Percentiles rank a stretch among this genome's conserved stretches.
Conservation (phyloP, 2,113 vertebrate species). For the Gobiocypris rarus region DNA sequence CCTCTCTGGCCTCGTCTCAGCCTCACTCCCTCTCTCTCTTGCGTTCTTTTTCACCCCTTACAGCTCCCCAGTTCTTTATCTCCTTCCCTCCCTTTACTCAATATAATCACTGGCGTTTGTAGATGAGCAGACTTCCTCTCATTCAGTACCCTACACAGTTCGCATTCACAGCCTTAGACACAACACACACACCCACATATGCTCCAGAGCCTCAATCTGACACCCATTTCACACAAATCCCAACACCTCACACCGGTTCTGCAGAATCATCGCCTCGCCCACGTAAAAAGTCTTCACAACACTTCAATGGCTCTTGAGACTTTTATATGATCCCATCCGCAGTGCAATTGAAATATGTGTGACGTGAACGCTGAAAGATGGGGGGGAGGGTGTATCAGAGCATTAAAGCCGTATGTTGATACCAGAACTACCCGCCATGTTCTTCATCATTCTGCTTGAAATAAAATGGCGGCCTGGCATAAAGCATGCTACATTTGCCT, state of each 20-base stretch:
- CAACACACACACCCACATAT: constrained; percentile 40
- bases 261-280: neutral
- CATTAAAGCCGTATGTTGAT: constrained; percentile 51
- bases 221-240: constrained; percentile 39
- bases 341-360: constrained; percentile 45
- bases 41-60: constrained; percentile 58
- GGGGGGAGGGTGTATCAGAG: constrained; percentile 19
- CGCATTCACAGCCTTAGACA: constrained; percentile 42
- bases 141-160: constrained; percentile 50
- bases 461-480: neutral
- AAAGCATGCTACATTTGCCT: constrained; percentile 48
- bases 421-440: constrained; percentile 38
- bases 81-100: constrained; percentile 59
- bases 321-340: constrained; percentile 43
- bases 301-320: constrained; percentile 57
- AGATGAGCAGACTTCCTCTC: constrained; percentile 56
- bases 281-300: constrained; percentile 35
- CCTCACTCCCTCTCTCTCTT: constrained; percentile 68
- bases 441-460: neutral
- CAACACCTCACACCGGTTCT: constrained; percentile 32
- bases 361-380: constrained; percentile 34
- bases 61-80: constrained; percentile 69
- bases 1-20: constrained; percentile 63
- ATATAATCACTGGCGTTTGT: constrained; percentile 62
- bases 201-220: constrained; percentile 55